phyloP scores from a whole-genome alignment of 2,888 invertebrate species.

The Plemyria rubiginata region DNA sequence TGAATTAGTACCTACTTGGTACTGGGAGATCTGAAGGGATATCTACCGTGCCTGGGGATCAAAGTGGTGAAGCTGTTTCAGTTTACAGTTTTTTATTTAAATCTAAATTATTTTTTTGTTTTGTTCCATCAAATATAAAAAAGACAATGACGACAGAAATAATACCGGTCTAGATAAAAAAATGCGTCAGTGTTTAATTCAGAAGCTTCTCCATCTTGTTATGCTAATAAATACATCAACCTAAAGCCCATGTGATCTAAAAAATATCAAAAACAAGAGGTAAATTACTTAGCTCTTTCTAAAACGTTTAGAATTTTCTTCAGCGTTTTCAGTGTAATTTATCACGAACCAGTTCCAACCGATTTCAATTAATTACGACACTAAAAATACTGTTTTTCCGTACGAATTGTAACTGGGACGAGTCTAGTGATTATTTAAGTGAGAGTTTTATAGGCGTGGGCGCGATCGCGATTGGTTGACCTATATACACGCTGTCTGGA shows the following conservation, averaged over 20 bases:
- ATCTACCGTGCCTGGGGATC: no score
- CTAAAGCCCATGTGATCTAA: not conserved
- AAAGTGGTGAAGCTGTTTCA: no score
- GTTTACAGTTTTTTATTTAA: no score
- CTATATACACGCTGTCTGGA: constrained; percentile 58
- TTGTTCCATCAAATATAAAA: no score
- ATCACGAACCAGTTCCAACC: constrained; percentile 6
- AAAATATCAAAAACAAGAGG: not conserved
- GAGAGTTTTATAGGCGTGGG: constrained; percentile 60
- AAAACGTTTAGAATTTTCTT: constrained; percentile 4
- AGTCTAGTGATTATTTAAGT: constrained; percentile 27
- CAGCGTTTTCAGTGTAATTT: constrained; percentile 2
- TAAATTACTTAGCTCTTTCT: not conserved
- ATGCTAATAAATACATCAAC: constrained; percentile 3
- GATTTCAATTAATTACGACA: constrained; percentile 11
- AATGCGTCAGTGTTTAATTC: not conserved
- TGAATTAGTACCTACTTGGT: no score
- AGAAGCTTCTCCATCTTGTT: not conserved
- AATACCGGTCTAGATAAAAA: no score
- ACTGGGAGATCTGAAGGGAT: no score
- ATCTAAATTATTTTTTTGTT: no score
- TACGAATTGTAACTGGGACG: constrained; percentile 7
- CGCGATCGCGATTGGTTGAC: constrained; percentile 53
- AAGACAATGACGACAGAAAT: no score
- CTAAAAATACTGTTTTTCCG: constrained; percentile 8